phyloP scores from a whole-genome alignment of 2,888 invertebrate genomes.

The Thymelicus sylvestris region DNA sequence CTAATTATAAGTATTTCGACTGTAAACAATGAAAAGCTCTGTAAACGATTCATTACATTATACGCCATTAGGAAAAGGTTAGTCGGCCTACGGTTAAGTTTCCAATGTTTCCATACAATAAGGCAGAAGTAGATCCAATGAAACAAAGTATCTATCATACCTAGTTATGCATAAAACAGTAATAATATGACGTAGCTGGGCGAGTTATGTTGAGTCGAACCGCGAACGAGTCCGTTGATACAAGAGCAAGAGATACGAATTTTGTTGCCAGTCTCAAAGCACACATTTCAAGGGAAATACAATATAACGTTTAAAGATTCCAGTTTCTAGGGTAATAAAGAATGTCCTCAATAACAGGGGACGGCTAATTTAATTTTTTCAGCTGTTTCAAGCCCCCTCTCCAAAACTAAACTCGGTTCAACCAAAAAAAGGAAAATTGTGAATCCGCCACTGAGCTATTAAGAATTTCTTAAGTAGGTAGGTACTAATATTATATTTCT shows the following conservation, averaged over 20 bases:
- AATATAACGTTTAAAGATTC: conserved; percentile 14
- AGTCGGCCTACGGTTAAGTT: no score
- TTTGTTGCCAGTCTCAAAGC: conserved; percentile 54
- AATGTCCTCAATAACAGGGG: no score
- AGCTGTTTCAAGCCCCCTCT: no score
- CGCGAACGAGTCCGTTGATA: conserved; percentile 63
- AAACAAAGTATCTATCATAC: conserved; percentile 17
- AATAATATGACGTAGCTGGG: conserved; percentile 59
- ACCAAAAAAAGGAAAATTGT: no score
- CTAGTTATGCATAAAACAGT: conserved; percentile 49
- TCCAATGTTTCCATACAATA: neutral
- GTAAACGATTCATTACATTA: neutral
- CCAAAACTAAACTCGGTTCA: no score
- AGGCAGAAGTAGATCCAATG: conserved; percentile 1
- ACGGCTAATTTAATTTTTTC: no score
- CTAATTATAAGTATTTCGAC: no score
- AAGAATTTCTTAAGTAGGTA: no score
- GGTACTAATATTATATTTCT: no score
- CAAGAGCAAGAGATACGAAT: conserved; percentile 71
- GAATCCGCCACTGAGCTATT: no score
- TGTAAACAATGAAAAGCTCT: conserved; percentile 8
- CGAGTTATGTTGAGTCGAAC: conserved; percentile 49
- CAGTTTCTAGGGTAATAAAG: no score
- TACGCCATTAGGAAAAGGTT: no score
- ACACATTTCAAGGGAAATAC: conserved; percentile 45